Base-by-base conservation (phyloP, 1,140 invertebrate genomes). In the Dendroctonus valens region DNA sequence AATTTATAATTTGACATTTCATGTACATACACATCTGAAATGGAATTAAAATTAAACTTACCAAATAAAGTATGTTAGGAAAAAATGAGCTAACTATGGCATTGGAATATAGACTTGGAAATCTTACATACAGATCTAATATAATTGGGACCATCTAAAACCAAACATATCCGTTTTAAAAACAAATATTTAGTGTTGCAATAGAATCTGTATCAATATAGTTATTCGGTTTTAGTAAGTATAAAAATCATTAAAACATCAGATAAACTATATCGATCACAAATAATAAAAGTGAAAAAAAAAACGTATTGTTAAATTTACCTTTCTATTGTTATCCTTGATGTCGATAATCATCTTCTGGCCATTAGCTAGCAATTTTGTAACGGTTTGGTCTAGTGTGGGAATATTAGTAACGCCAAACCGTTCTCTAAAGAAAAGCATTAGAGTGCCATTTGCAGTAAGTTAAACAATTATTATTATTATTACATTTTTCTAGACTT, bases 61-160 rank as follows among this genome's bases (percentile, higher is more conserved):
- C 86, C 72, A 79, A 78, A 69, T 87, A 89, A 50, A 89, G 77
- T 66, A 86, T 72, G n/a, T 82, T 74, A 5, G 87, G 86, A 78
- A 84, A 86, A 77, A 90, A 90, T 41, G 85, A 86, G 38, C 87
- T 85, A 0, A 90, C 83, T 38, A 87, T 72, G 12, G 85, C 85
- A 68, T 78, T 82, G 53, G 83, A 74, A 72, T 86, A 85, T 26
- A 91, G 75, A 44, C 82, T 76, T 12, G 86, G 84, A 76, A 84
- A 79, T 65, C 81, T 81, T 52, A 81, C 77, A 67, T 83, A 89
- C 11, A 83, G 73, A 52, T 82, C 77, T 5, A 80, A 65, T 65
- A 85, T 74, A 14, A 81, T 68, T 63, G 78, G 70, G 6, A 83
- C 77, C 41, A 84, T 74, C 75, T 83, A 69, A 67, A 71, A 73